These are phyloP conservation scores for Caenorhabditis virilis DNA, from an alignment of 2,888 invertebrate genomes.

Conservation along the genomic window DNA sequence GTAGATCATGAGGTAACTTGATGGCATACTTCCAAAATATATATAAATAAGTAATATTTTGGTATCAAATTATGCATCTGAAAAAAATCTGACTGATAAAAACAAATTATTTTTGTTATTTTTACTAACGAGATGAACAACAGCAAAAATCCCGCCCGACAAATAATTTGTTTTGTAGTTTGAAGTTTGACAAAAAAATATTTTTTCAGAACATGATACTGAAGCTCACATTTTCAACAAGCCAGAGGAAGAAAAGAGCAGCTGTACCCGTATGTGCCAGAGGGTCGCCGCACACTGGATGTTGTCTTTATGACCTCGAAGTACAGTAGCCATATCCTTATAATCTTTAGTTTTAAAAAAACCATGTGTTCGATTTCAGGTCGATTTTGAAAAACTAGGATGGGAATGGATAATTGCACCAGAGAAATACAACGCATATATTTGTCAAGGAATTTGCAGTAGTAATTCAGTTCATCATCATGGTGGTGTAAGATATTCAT, in stretches of 20 bases:
- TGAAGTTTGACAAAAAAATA: too few species aligned
- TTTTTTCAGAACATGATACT: constrained; percentile 53
- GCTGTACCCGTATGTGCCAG: constrained; percentile 45
- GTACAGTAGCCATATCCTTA: too few species aligned
- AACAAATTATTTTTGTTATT: too few species aligned
- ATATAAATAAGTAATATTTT: too few species aligned
- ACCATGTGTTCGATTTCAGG: constrained; percentile 74
- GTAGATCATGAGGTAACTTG: constrained; percentile 12
- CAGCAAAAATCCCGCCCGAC: neutral
- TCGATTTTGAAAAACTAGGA: constrained; percentile 91
- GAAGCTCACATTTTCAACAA: constrained; percentile 39
- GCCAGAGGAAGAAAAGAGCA: constrained; percentile 35
- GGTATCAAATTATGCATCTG: too few species aligned
- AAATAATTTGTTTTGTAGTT: neutral
- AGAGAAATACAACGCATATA: constrained; percentile 89
- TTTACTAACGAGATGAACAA: neutral
- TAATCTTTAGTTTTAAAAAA: constrained; percentile 25
- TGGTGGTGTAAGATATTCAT: constrained; percentile 75
- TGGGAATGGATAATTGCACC: constrained; percentile 98
- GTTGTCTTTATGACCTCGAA: constrained; percentile 93
- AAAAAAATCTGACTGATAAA: too few species aligned
- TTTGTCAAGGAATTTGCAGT: constrained; percentile 92
- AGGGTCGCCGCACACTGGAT: constrained; percentile 69
- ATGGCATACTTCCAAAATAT: too few species aligned
- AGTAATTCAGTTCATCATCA: constrained; percentile 84